Conservation (phyloP, 2,113 vertebrate genomes). For the Plecotus auritus region DNA sequence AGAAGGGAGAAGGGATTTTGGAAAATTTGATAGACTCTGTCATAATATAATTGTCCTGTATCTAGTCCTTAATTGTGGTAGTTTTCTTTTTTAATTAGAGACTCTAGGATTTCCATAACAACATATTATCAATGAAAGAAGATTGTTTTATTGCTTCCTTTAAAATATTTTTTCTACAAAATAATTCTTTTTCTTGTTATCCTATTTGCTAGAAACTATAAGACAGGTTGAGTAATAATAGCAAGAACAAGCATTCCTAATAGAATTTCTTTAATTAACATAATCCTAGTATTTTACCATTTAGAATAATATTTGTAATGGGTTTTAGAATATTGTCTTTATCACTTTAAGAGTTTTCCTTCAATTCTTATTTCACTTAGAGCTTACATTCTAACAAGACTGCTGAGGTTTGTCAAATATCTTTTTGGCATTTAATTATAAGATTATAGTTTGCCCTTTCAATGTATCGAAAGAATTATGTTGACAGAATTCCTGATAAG, state of each 20-base stretch:
- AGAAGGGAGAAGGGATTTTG: neutral
- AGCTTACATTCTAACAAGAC: neutral
- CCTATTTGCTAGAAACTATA: neutral
- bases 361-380: neutral
- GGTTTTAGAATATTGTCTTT: neutral
- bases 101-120: neutral
- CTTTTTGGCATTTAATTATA: neutral
- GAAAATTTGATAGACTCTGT: neutral
- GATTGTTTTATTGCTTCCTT: neutral
- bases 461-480: neutral
- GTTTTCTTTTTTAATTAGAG: neutral
- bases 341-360: neutral
- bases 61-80: neutral
- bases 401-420: neutral
- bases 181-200: neutral
- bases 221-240: neutral
- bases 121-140: neutral
- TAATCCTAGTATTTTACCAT: neutral
- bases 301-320: neutral
- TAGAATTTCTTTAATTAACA: neutral
- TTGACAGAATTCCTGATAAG: neutral
- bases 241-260: neutral
- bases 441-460: slow-evolving; percentile 2
- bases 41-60: neutral
- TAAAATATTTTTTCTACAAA: neutral